Conservation (phyloP, 2,797 vertebrate species). For the Meriones psammophilus region DNA sequence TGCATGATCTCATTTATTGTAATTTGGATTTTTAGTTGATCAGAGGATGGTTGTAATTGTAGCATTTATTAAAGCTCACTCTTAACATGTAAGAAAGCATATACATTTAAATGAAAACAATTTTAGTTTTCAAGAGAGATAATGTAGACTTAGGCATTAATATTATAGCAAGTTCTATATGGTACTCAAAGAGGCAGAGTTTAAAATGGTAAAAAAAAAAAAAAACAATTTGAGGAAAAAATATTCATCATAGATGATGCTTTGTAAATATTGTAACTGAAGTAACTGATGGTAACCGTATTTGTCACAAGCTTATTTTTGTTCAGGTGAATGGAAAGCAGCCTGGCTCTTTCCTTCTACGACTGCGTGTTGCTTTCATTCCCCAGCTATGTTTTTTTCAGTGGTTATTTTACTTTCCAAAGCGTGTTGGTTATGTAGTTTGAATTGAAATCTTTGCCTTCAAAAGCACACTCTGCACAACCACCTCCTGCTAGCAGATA, state of each 20-base stretch:
- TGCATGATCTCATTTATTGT: constrained; percentile 92
- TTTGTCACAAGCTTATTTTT: constrained; percentile 58
- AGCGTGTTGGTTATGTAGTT: constrained; percentile 80
- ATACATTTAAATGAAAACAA: constrained; percentile 80
- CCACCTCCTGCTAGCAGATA: constrained; percentile 88
- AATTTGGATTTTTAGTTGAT: constrained; percentile 92
- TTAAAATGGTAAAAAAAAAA: constrained; percentile 66
- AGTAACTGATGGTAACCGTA: constrained; percentile 49
- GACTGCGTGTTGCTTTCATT: constrained; percentile 58
- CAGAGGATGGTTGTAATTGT: constrained; percentile 90
- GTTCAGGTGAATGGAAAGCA: constrained; percentile 78
- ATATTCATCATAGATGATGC: constrained; percentile 37
- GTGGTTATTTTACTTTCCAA: constrained; percentile 73
- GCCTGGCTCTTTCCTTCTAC: background rate
- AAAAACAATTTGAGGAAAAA: constrained; percentile 36
- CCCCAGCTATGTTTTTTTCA: constrained; percentile 77
- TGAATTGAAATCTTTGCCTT: constrained; percentile 86
- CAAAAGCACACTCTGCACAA: constrained; percentile 82
- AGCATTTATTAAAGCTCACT: constrained; percentile 88
- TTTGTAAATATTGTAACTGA: constrained; percentile 64
- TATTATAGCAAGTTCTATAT: constrained; percentile 50
- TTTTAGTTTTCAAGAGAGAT: constrained; percentile 77
- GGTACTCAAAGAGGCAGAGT: constrained; percentile 71
- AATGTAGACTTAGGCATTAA: constrained; percentile 73
- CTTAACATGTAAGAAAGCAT: constrained; percentile 85